Percentiles rank a stretch among this genome's conserved stretches.
Evolutionary conservation across 2,888 invertebrate species (phyloP).

Genomic region (Hybos culiciformis): DNA sequence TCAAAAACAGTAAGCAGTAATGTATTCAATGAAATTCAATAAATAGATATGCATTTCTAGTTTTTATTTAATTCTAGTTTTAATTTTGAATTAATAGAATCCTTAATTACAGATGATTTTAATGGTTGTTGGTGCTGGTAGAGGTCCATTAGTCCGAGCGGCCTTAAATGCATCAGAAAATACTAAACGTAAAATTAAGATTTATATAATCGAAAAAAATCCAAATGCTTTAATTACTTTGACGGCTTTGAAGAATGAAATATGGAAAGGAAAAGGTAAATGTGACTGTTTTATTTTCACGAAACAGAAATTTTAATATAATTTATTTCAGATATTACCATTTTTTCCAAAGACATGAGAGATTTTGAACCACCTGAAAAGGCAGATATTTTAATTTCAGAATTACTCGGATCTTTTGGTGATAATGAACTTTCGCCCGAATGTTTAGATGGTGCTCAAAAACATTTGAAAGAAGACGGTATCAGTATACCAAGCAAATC

Average conservation of each 20-base stretch:
- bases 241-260: constrained; percentile 56
- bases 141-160: constrained; percentile 90
- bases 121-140: constrained; percentile 87
- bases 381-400: constrained; percentile 92
- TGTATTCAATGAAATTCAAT: not conserved
- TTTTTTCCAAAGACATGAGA: constrained; percentile 79
- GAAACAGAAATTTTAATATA: not conserved
- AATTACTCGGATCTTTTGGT: constrained; percentile 91
- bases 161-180: constrained; percentile 64
- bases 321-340: constrained; percentile 43
- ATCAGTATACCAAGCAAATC: constrained; percentile 84
- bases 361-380: constrained; percentile 65
- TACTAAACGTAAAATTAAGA: constrained; percentile 56
- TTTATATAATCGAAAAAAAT: constrained; percentile 97
- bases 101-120: constrained; percentile 41
- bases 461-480: constrained; percentile 70
- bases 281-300: too few relatives aligned
- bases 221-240: constrained; percentile 85
- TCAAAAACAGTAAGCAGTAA: constrained; percentile 40
- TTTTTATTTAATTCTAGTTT: constrained; percentile 5
- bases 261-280: constrained; percentile 54
- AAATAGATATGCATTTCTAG: not conserved
- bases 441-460: constrained; percentile 87
- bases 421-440: constrained; percentile 99
- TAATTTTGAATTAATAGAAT: not conserved